These are phyloP conservation scores for Eclectus roratus DNA, from an alignment of 2,113 vertebrate genomes.

Conservation along the genomic window DNA sequence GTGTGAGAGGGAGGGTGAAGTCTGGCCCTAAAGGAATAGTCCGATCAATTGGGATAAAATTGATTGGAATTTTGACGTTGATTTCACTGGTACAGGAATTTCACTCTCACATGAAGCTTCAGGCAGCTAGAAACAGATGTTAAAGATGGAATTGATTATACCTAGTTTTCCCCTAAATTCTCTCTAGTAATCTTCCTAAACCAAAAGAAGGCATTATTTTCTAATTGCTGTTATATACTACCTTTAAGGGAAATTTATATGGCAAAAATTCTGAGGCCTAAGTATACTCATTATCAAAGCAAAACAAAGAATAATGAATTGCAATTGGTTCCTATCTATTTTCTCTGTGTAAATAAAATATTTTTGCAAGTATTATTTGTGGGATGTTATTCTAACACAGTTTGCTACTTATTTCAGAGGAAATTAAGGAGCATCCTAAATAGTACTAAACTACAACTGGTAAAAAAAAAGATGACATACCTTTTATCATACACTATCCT, in stretches of 20 bases:
- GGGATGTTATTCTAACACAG: not conserved
- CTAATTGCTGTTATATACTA: not conserved
- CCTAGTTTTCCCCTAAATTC: not conserved
- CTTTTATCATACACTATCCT: not conserved
- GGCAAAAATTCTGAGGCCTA: not conserved
- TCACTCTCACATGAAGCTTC: not conserved
- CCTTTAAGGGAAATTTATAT: not conserved
- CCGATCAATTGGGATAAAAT: slow-evolving; percentile 9
- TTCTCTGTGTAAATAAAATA: not conserved
- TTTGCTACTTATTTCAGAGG: not conserved
- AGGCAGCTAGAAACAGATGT: slow-evolving; percentile 32
- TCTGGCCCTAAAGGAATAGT: not conserved
- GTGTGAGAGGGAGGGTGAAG: not conserved
- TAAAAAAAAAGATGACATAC: not conserved
- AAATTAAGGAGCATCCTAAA: not conserved
- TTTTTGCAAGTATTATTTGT: not conserved
- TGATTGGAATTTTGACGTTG: not conserved
- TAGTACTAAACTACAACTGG: not conserved
- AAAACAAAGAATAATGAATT: not conserved
- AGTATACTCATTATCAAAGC: not conserved
- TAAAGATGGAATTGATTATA: slow-evolving; percentile 41
- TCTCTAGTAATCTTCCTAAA: not conserved
- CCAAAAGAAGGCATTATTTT: not conserved
- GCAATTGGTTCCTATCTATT: not conserved
- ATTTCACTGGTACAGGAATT: not conserved